Percentiles rank a stretch among this genome's conserved stretches.
phyloP scores from a whole-genome alignment of 2,888 invertebrate genomes.

The Eremobia ochroleuca region DNA sequence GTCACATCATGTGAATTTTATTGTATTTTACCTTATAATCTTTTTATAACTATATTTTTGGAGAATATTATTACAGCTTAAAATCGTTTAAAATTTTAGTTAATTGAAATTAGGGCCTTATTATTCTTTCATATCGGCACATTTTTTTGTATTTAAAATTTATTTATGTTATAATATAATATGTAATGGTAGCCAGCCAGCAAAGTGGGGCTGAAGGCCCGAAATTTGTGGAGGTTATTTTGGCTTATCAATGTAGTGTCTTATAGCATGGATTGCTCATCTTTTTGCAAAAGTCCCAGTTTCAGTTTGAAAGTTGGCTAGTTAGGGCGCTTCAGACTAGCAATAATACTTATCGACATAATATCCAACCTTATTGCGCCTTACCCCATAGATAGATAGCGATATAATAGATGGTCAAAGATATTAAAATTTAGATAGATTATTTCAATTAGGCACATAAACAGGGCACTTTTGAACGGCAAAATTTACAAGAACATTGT shows the following conservation, averaged over 20 bases:
- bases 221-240: neutral
- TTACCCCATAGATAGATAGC: neutral
- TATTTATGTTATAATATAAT: too few species aligned
- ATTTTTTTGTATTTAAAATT: neutral
- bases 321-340: neutral
- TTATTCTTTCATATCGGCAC: neutral
- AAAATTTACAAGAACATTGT: neutral
- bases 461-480: neutral
- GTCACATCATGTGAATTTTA: constrained; percentile 10
- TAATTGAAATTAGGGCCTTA: neutral
- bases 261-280: neutral
- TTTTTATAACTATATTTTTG: neutral
- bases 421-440: neutral
- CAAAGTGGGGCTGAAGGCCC: neutral
- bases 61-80: neutral
- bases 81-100: neutral
- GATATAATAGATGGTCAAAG: neutral
- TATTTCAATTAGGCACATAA: neutral
- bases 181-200: neutral
- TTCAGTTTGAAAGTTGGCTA: neutral
- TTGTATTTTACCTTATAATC: constrained; percentile 8
- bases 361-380: neutral
- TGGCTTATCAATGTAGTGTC: neutral
- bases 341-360: neutral
- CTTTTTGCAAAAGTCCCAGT: neutral